A percentile compares a stretch with the other conserved stretches of the same genome.
Evolutionary conservation across 2,113 vertebrate genomes (phyloP).

Genomic region (Gymnocephalus cernua): DNA sequence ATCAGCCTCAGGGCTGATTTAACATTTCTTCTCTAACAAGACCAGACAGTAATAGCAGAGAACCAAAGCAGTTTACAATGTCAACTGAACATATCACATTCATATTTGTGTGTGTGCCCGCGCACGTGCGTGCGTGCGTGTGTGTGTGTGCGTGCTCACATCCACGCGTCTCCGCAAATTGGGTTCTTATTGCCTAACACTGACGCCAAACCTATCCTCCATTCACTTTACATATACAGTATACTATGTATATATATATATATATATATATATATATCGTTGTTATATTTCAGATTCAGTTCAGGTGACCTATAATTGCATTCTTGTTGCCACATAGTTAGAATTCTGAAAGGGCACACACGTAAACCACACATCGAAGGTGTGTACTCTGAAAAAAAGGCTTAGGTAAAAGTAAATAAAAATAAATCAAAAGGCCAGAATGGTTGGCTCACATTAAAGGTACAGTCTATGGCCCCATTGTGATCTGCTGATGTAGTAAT

Average conservation of each 20-base stretch:
- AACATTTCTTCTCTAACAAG: slow-evolving; percentile 58
- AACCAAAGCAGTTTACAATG: slow-evolving; percentile 44
- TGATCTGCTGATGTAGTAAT: neutral
- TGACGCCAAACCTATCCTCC: neutral
- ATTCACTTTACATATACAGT: neutral
- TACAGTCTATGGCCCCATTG: neutral
- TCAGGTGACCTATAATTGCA: slow-evolving; percentile 7
- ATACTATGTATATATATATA: neutral
- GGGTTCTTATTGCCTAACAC: slow-evolving; percentile 6
- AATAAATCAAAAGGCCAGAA: neutral
- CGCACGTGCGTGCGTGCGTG: neutral
- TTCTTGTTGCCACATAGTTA: slow-evolving; percentile 17
- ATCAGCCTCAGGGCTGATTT: slow-evolving; percentile 51
- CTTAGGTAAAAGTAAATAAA: neutral
- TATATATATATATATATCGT: neutral
- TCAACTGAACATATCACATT: slow-evolving; percentile 26
- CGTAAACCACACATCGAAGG: neutral
- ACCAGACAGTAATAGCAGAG: slow-evolving; percentile 40
- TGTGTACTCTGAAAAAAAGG: neutral
- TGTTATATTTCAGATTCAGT: neutral
- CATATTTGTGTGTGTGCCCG: neutral
- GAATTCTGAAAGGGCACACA: neutral
- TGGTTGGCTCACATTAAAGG: neutral
- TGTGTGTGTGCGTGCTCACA: neutral
- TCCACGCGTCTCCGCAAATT: neutral